Percentiles rank a stretch among this genome's conserved stretches.
These are phyloP conservation scores for Propsilocerus akamusi DNA, from an alignment of 1,140 invertebrate species.

Conservation along the genomic window DNA sequence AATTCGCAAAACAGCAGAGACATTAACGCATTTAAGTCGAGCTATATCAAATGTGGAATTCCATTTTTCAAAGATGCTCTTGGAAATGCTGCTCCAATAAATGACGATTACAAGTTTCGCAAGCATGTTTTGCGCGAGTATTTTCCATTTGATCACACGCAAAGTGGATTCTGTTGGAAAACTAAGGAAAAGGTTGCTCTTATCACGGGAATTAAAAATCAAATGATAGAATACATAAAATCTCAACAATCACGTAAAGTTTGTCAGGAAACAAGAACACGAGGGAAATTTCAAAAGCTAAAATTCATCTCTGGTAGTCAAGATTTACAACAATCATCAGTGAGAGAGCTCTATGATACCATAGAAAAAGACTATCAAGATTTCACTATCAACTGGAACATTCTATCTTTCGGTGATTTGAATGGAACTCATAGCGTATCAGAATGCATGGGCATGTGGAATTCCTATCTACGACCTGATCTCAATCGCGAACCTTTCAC, in stretches of 20 bases:
- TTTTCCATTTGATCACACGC: constrained; percentile 20
- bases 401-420: constrained; percentile 25
- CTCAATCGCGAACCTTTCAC: constrained; percentile 42
- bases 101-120: constrained; percentile 17
- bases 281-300: constrained; percentile 7
- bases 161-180: constrained; percentile 15
- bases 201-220: constrained; percentile 18
- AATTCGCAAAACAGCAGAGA: not conserved
- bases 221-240: constrained; percentile 10
- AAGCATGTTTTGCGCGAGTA: constrained; percentile 12
- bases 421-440: constrained; percentile 26
- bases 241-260: not conserved
- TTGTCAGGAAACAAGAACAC: not conserved
- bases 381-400: constrained; percentile 19
- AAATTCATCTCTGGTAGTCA: constrained; percentile 3
- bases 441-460: constrained; percentile 43
- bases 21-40: not conserved
- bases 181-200: constrained; percentile 16
- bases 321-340: constrained; percentile 8
- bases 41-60: constrained; percentile 15
- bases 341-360: not conserved
- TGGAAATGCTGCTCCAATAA: constrained; percentile 11
- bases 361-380: constrained; percentile 4
- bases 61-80: constrained; percentile 14
- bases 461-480: constrained; percentile 39